Evolutionary conservation across 2,113 vertebrate species (phyloP).

Genomic region (Caranx ignobilis): DNA sequence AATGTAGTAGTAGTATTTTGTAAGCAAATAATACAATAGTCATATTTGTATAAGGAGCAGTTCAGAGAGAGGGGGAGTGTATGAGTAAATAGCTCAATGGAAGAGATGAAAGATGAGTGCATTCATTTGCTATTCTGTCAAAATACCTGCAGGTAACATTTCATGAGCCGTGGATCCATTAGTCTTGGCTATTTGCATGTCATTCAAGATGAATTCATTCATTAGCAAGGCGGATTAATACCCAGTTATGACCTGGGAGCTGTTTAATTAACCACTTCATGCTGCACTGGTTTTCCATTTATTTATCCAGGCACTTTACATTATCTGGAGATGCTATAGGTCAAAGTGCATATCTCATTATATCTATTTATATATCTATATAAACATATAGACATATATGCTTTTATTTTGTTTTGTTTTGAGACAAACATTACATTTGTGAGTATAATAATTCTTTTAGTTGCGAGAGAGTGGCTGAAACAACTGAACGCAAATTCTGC

Average conservation of each 20-base stretch:
- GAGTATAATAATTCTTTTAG: background rate
- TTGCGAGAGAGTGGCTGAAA: background rate
- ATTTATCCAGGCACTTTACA: slow-evolving; percentile 34
- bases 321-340: slow-evolving; percentile 38
- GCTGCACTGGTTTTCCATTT: slow-evolving; percentile 70
- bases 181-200: slow-evolving; percentile 67
- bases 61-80: background rate
- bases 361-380: no score
- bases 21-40: slow-evolving; percentile 2
- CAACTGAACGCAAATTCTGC: background rate
- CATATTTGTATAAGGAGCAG: slow-evolving; percentile 12
- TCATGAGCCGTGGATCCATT: slow-evolving; percentile 60
- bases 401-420: no score
- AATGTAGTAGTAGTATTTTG: background rate
- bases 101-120: slow-evolving; percentile 28
- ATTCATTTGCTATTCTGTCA: slow-evolving; percentile 39
- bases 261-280: slow-evolving; percentile 76
- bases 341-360: background rate
- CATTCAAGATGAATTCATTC: slow-evolving; percentile 71
- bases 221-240: slow-evolving; percentile 69
- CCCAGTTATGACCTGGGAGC: slow-evolving; percentile 60
- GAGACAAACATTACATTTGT: background rate
- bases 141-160: slow-evolving; percentile 50
- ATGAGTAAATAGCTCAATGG: slow-evolving; percentile 28
- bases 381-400: no score